Base-by-base conservation (phyloP, 2,797 vertebrate species). In the Danio jaintianensis region DNA sequence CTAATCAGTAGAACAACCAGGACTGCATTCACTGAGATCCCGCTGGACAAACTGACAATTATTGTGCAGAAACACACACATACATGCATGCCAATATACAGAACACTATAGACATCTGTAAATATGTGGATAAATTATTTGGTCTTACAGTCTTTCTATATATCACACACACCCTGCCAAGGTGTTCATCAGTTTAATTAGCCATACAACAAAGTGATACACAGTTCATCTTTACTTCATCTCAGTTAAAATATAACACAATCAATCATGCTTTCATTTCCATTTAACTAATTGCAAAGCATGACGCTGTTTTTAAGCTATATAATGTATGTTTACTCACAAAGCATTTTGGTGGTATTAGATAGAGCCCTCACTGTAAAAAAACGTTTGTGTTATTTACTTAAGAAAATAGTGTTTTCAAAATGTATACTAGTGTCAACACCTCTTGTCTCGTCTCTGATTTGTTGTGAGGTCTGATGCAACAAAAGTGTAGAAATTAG, bases 151-250 rank as follows among this genome's bases (percentile, higher is more conserved):
- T 45, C 18, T 59, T 48, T 48, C 29, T 29, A 1, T 29, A 11
- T 40, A 6, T 61, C 16, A 84, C 85, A 83, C 20, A 4, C 42
- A 74, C 11, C 16, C 20, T 52, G 20, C 43, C 53, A 53, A 43
- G 55, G 50, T 63, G 56, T 63, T 74, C 48, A 68, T 58, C 69
- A 64, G 74, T 67, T 70, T 79, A 82, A 79, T 79, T 79, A 82
- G 59, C 58, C 53, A 53, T 52, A 68, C 74, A 81, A 48, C 68
- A 79, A 58, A 75, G 12, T 59, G 50, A 53, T 42, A 29, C 64
- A 45, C 69, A 77, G 56, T 66, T 75, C 50, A 82, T 82, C 62
- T 52, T 71, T 69, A 66, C 55, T 76, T 53, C 69, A 43, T 78
- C 36, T 64, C 50, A 82, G 62, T 50, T 74, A 50, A 68, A 22